Evolutionary conservation across 1,140 invertebrate genomes (phyloP).

Genomic region (Oscheius sp.): DNA sequence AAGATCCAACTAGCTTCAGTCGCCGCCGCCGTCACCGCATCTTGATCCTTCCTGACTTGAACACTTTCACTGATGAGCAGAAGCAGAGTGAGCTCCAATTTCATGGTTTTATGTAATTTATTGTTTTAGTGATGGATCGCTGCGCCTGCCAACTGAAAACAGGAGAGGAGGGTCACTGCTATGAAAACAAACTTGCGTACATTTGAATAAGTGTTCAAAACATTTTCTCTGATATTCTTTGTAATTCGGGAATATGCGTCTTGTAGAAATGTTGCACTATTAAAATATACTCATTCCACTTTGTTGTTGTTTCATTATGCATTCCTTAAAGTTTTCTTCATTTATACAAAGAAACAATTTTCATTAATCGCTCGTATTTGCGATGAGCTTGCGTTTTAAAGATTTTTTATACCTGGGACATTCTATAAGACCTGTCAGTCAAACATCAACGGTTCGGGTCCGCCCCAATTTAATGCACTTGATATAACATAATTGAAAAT

Average conservation of each 20-base stretch:
- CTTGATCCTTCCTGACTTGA: background rate
- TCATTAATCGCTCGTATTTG: slow-evolving; percentile 1
- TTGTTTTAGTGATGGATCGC: background rate
- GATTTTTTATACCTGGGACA: too few relatives aligned
- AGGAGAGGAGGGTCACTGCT: background rate
- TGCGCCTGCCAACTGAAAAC: slow-evolving; percentile 1
- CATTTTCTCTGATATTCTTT: background rate
- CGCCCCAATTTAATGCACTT: too few relatives aligned
- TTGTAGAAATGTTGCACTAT: too few relatives aligned
- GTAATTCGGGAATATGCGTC: background rate
- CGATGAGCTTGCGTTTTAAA: too few relatives aligned
- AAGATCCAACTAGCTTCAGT: too few relatives aligned
- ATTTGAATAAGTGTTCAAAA: background rate
- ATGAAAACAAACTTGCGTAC: background rate
- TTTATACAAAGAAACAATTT: background rate
- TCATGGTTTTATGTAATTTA: background rate
- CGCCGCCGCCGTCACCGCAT: background rate
- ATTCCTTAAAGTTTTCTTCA: slow-evolving; percentile 8
- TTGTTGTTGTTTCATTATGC: too few relatives aligned
- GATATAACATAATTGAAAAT: too few relatives aligned
- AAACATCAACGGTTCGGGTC: too few relatives aligned
- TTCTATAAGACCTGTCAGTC: too few relatives aligned
- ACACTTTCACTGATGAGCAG: background rate
- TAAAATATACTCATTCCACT: too few relatives aligned
- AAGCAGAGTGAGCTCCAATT: background rate